Base-by-base conservation (phyloP, 2,888 invertebrate species). In the Idaea straminata region DNA sequence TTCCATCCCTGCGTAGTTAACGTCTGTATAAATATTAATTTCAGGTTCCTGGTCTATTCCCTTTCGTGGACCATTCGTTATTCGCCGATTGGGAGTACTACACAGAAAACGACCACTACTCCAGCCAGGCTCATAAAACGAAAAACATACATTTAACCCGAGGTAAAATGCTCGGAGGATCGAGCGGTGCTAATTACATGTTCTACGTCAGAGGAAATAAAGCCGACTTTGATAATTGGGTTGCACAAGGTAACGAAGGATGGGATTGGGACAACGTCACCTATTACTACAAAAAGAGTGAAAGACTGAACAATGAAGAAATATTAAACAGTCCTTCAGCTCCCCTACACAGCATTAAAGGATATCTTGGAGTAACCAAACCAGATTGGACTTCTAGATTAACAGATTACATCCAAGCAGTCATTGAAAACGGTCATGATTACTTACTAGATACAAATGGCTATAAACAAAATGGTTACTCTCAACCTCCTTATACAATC, bases 81-180 rank as follows among this genome's bases (percentile, higher is more conserved):
- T 57, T 70, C 2, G 67, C 67, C 2, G 77, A 79, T 57, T 83
- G 83, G 83, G 68, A 78, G 58, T 77, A 77, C 61, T 67, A 74
- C 5, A 72, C 77, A 4, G 66, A 66, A 13, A 66, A 82, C 38
- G 81, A 81, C 35, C 70, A 69, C 0, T 74, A 70, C 59, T 72
- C 77, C 3, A 74, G 78, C 35, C 78, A 80, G 69, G 75, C 72
- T 10, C 75, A 69, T 13, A 75, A 69, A 47, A 64, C 67, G 0
- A 71, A 72, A 38, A 77, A 35, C 15, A 69, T 82, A n/a, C 72
- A 73, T 36, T 68, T 77, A 94, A 95, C 95, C 0, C 90, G 96
- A 59, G 94, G 94, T 0, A 95, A 95, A 76, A 92, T 93, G 10
- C 82, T 95, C 16, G 96, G 96, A 0, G 96, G 96, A 0, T 92